Evolutionary conservation across 2,113 vertebrate genomes (phyloP), one percentile per base, ranked within the genome.

Genomic region (Fulica atra): DNA sequence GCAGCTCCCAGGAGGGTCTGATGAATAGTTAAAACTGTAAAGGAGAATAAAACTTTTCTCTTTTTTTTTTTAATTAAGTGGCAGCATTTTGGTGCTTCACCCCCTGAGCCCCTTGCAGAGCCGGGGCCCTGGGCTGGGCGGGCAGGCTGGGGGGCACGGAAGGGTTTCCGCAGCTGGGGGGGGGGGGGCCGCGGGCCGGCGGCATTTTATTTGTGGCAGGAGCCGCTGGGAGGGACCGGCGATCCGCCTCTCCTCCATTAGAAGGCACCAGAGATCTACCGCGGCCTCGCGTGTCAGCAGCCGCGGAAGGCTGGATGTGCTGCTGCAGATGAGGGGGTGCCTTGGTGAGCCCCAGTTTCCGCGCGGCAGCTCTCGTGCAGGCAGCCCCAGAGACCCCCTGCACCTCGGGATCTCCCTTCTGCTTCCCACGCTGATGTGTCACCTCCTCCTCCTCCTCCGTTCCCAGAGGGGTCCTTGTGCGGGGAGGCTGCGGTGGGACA

Each of bases 201-300:
- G 7, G 10, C 0, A 0, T 23, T 20, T 31, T n/a, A 6, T 11
- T 36, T 73, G 69, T 46, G 6, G 7, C 42, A 38, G 74, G 42
- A 78, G 31, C 16, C 24, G 18, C 40, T 44, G 0, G 11, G 26
- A 28, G 12, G 7, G 28, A 12, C 21, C 14, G 21, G 10, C 6
- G 28, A 12, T 25, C 14, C 64, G 59, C 72, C 10, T 14, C n/a
- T 88, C 31, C n/a, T 93, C 91, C 81, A 1, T 84, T 81, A 88
- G 91, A 93, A 81, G 93, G 94, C 92, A 89, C 82, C 88, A 89
- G 88, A 88, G 89, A 53, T 70, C 89, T 82, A 31, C 40, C 3
- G 2, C 3, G 2, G 14, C 3, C 26, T 71, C 19, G 61, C 6
- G 0, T 16, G 23, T 13, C 56, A 46, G 10, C 8, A 50, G 2